These are phyloP conservation scores for Myiagra hebetior DNA, from an alignment of 2,113 vertebrate genomes.

Conservation along the genomic window DNA sequence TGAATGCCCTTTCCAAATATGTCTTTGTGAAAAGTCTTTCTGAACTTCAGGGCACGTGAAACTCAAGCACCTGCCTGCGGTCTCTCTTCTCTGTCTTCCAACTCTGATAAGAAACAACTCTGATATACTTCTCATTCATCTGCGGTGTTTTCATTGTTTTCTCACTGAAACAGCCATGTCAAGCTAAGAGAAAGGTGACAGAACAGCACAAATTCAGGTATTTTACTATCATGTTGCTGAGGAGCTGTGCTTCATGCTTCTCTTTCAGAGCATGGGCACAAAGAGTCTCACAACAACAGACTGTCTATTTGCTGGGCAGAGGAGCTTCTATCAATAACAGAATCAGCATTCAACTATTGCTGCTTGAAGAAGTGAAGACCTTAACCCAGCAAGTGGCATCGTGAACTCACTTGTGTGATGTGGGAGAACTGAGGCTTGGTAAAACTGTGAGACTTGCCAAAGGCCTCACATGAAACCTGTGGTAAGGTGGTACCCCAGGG, in stretches of 20 bases:
- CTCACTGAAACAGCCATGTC: background rate
- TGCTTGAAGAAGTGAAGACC: background rate
- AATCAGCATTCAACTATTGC: background rate
- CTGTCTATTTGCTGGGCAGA: background rate
- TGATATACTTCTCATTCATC: background rate
- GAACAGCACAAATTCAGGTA: background rate
- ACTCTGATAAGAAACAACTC: background rate
- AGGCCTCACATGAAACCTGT: background rate
- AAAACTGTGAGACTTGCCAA: background rate
- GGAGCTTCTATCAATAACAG: background rate
- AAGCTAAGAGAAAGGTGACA: background rate
- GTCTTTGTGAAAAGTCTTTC: background rate
- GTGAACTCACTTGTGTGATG: background rate
- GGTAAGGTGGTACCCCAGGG: background rate
- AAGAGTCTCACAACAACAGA: background rate
- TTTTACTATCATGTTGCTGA: background rate
- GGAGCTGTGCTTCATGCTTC: background rate
- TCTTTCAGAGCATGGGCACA: background rate
- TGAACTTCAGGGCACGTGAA: conserved; percentile 22
- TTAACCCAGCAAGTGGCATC: background rate
- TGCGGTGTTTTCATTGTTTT: background rate
- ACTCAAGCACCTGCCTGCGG: background rate
- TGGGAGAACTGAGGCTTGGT: background rate
- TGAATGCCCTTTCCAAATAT: background rate
- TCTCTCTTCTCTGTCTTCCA: background rate